These are phyloP conservation scores for Molothrus ater DNA, from an alignment of 2,797 vertebrate genomes.

Conservation along the genomic window DNA sequence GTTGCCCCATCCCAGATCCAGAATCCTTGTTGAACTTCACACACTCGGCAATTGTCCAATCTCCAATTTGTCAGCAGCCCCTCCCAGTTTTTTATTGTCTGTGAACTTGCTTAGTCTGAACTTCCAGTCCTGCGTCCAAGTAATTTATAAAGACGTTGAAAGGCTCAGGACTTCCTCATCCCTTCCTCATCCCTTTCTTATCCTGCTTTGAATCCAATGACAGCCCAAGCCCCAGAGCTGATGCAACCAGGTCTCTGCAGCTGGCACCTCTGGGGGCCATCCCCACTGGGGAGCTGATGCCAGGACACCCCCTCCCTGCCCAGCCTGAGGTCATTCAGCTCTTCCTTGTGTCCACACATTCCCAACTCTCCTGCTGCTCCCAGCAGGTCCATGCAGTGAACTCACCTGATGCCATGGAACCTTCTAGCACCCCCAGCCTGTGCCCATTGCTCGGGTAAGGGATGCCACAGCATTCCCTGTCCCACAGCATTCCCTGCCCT, in stretches of 20 bases:
- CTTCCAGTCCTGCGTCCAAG: neutral
- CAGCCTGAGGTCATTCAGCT: neutral
- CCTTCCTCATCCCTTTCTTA: neutral
- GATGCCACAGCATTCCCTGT: neutral
- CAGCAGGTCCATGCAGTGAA: neutral
- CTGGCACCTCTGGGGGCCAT: neutral
- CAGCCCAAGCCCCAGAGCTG: neutral
- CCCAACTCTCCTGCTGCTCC: neutral
- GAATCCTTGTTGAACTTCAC: neutral
- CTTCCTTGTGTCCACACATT: neutral
- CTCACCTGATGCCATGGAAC: neutral
- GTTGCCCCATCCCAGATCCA: neutral
- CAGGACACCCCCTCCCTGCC: neutral
- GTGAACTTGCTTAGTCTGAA: neutral
- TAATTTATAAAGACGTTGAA: neutral
- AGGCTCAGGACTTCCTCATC: neutral
- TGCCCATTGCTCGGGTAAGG: fast-evolving
- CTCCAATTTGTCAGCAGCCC: neutral
- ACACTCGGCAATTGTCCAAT: neutral
- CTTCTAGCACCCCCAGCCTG: neutral
- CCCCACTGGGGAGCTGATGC: neutral
- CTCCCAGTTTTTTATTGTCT: neutral
- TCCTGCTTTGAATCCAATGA: fast-evolving
- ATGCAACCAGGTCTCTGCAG: neutral
- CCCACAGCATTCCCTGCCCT: neutral